Conservation (phyloP, 2,113 vertebrate genomes). For the Hippocampus mohnikei region DNA sequence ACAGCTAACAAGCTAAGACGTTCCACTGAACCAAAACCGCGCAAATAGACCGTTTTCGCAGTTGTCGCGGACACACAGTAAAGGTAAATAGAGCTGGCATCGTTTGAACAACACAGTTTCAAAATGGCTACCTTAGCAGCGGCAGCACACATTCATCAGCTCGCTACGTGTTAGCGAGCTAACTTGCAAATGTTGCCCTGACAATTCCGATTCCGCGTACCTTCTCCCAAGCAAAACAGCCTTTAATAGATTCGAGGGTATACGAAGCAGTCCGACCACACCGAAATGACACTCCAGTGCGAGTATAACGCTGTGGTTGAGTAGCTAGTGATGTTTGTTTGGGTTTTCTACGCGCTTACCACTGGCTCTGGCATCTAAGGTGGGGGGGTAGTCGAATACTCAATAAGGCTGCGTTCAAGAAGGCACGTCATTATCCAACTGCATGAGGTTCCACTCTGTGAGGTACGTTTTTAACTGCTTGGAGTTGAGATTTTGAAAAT, state of each 20-base stretch:
- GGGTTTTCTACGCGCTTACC: conserved; percentile 67
- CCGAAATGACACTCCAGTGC: background rate
- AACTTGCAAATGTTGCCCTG: conserved; percentile 54
- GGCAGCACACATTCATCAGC: conserved; percentile 69
- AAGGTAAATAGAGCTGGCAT: conserved; percentile 69
- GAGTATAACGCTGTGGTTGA: conserved; percentile 11
- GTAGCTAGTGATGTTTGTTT: conserved; percentile 64
- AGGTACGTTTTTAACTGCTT: background rate
- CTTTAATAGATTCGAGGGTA: background rate
- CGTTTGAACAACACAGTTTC: conserved; percentile 73
- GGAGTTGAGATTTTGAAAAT: background rate
- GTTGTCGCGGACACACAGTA: conserved; percentile 43
- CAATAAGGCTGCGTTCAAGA: conserved; percentile 50
- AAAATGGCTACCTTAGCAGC: conserved; percentile 77
- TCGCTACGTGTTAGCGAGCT: conserved; percentile 62
- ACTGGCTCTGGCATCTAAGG: conserved; percentile 54
- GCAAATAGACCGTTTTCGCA: conserved; percentile 2
- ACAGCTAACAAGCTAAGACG: background rate
- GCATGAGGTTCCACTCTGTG: background rate
- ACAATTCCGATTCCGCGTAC: conserved; percentile 25
- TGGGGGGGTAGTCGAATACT: conserved; percentile 49
- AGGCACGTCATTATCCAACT: conserved; percentile 40
- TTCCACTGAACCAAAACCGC: background rate
- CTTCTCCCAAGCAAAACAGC: conserved; percentile 15
- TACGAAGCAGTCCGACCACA: background rate